phyloP scores from a whole-genome alignment of 2,888 invertebrate genomes.

The Encarsia formosa region DNA sequence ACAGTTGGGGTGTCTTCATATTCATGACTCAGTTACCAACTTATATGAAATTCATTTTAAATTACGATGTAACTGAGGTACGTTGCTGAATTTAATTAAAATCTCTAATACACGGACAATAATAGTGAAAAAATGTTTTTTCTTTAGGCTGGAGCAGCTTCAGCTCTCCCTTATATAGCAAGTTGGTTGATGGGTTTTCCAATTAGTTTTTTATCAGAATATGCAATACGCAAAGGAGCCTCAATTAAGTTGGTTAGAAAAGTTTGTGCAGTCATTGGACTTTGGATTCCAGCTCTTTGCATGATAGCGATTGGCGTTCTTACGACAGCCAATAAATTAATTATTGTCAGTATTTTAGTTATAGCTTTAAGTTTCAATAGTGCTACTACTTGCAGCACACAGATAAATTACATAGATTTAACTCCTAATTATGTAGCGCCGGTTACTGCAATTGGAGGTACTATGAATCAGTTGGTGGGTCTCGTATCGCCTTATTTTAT shows the following conservation, averaged over 20 bases:
- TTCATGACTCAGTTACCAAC: background rate
- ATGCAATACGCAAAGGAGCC: conserved; percentile 40
- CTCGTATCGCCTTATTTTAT: too few species aligned
- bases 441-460: too few species aligned
- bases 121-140: background rate
- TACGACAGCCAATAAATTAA: conserved; percentile 24
- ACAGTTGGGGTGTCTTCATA: background rate
- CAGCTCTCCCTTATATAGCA: conserved; percentile 57
- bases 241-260: conserved; percentile 43
- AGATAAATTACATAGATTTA: conserved; percentile 54
- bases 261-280: conserved; percentile 55
- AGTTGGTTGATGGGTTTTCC: conserved; percentile 56
- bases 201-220: conserved; percentile 54
- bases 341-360: conserved; percentile 36
- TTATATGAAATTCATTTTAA: background rate
- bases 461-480: too few species aligned
- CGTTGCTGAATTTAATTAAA: conserved; percentile 30
- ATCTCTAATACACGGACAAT: background rate
- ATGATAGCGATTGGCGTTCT: conserved; percentile 45
- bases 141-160: conserved; percentile 51
- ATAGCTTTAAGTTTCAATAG: conserved; percentile 45
- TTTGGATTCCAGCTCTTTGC: conserved; percentile 52
- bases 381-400: conserved; percentile 46
- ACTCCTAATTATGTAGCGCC: too few species aligned
- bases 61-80: conserved; percentile 13